Conservation (phyloP, 2,888 invertebrate species). For the Pimpla rufipes region DNA sequence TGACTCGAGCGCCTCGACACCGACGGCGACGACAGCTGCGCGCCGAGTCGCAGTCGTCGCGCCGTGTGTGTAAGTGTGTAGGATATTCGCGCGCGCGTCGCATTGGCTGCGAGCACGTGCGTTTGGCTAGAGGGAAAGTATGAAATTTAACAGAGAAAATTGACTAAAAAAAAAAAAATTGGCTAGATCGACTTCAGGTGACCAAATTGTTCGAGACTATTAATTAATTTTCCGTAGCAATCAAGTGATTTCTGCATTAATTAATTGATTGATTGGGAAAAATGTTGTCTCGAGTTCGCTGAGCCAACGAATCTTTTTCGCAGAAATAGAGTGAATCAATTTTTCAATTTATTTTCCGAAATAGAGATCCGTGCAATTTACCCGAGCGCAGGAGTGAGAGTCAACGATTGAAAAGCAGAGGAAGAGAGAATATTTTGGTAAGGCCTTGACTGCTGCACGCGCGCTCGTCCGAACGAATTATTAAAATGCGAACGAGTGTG, state of each 20-base stretch:
- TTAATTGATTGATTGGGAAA: too few species aligned
- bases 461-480: slow-evolving; percentile 44
- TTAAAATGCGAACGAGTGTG: slow-evolving; percentile 59
- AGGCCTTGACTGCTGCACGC: slow-evolving; percentile 10
- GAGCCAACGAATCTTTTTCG: too few species aligned
- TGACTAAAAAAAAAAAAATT: neutral
- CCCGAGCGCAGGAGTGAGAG: neutral
- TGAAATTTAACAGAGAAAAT: neutral
- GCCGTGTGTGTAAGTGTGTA: neutral
- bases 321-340: too few species aligned
- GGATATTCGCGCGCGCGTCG: slow-evolving; percentile 33
- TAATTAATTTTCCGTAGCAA: too few species aligned
- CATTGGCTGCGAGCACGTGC: slow-evolving; percentile 60
- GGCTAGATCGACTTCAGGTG: too few species aligned
- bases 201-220: too few species aligned
- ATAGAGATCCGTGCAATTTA: neutral
- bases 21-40: slow-evolving; percentile 51
- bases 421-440: neutral
- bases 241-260: too few species aligned
- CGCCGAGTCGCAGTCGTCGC: slow-evolving; percentile 1
- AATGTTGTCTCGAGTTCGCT: too few species aligned
- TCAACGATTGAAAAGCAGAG: neutral
- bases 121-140: neutral
- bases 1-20: slow-evolving; percentile 8
- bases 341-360: too few species aligned